Evolutionary conservation across 2,888 invertebrate species (phyloP).

Genomic region (Nezara viridula): DNA sequence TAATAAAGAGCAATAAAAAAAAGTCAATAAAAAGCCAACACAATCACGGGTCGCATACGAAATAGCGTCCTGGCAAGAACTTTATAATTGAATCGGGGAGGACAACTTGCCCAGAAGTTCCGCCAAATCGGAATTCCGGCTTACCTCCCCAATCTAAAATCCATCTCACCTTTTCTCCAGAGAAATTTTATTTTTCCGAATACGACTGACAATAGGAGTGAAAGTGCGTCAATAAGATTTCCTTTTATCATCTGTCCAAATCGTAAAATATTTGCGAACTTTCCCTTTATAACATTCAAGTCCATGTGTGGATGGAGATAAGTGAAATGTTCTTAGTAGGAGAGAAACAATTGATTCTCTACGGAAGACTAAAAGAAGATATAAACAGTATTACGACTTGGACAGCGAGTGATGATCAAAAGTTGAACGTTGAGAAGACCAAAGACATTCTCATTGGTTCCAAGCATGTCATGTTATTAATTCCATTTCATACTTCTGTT

Average conservation of each 20-base stretch:
- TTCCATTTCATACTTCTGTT: too few relatives aligned
- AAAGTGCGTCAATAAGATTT: neutral
- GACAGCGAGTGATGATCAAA: too few relatives aligned
- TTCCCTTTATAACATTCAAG: too few relatives aligned
- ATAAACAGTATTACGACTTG: too few relatives aligned
- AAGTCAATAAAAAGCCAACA: neutral
- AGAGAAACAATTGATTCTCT: too few relatives aligned
- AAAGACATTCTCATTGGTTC: too few relatives aligned
- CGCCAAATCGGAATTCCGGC: neutral
- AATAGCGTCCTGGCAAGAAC: neutral
- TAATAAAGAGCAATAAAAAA: neutral
- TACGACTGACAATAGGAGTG: neutral
- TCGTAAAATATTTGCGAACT: neutral
- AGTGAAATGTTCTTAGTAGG: too few relatives aligned
- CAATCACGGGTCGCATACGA: slow-evolving; percentile 20
- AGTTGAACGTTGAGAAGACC: too few relatives aligned
- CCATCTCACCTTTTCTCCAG: neutral
- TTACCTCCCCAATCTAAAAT: slow-evolving; percentile 12
- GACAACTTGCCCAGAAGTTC: neutral
- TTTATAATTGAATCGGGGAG: slow-evolving; percentile 11
- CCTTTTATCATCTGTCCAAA: neutral
- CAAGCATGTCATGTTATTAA: too few relatives aligned
- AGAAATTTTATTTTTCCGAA: neutral
- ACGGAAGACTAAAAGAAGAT: too few relatives aligned
- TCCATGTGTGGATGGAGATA: too few relatives aligned